phyloP scores from a whole-genome alignment of 2,797 vertebrate genomes.

The Lindbergichthys nudifrons region DNA sequence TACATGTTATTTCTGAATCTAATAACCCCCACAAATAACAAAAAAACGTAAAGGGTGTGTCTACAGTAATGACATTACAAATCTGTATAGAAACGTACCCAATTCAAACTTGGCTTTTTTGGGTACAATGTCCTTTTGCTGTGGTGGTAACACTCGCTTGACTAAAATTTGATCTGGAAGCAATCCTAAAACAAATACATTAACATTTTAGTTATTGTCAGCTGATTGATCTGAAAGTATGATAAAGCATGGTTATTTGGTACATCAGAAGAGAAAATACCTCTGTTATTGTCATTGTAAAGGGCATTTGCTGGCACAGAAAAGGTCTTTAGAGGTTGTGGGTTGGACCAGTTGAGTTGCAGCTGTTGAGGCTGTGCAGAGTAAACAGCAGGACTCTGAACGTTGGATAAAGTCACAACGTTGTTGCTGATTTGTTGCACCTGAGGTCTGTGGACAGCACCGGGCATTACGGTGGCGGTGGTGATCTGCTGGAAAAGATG shows the following conservation, averaged over 20 bases:
- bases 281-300: slow-evolving; percentile 45
- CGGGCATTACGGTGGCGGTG: slow-evolving; percentile 54
- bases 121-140: slow-evolving; percentile 66
- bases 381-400: slow-evolving; percentile 72
- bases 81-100: slow-evolving; percentile 50
- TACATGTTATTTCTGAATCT: neutral
- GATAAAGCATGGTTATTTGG: neutral
- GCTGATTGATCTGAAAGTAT: neutral
- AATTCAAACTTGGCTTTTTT: slow-evolving; percentile 85
- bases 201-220: neutral
- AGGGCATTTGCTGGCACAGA: slow-evolving; percentile 40
- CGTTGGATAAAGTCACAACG: slow-evolving; percentile 75
- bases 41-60: neutral
- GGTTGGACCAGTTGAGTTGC: slow-evolving; percentile 41
- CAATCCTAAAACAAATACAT: slow-evolving; percentile 20
- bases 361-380: slow-evolving; percentile 47
- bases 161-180: slow-evolving; percentile 71
- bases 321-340: slow-evolving; percentile 53
- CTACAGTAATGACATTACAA: neutral
- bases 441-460: slow-evolving; percentile 75
- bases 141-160: slow-evolving; percentile 78
- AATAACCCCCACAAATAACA: neutral
- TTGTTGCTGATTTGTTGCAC: slow-evolving; percentile 79
- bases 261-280: slow-evolving; percentile 40
- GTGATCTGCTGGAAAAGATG: slow-evolving; percentile 70